A percentile compares a stretch with the other conserved stretches of the same genome.
phyloP scores from a whole-genome alignment of 2,888 invertebrate genomes.

The Eristalis arbustorum region DNA sequence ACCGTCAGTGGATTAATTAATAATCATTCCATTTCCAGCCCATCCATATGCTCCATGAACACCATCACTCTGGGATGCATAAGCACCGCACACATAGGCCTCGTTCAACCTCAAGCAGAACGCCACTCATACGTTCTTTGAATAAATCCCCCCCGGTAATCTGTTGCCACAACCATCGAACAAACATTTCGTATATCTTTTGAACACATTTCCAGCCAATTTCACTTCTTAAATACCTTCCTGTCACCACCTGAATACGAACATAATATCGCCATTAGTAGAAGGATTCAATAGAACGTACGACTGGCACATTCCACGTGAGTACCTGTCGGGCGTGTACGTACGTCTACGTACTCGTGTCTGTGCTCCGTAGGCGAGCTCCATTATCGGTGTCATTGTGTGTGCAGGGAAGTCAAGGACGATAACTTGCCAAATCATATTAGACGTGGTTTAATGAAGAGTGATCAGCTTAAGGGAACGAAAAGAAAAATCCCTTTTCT shows the following conservation, averaged over 20 bases:
- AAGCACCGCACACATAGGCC: background rate
- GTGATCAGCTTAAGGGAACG: background rate
- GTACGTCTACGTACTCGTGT: background rate
- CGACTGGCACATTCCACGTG: background rate
- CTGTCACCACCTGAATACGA: background rate
- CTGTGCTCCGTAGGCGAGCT: background rate
- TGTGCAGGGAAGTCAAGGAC: background rate
- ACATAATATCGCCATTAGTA: slow-evolving; percentile 3
- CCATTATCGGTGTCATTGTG: background rate
- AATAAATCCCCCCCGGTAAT: background rate
- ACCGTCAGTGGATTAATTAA: background rate
- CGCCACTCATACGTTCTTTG: background rate
- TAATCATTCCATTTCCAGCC: background rate
- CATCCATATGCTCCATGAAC: background rate
- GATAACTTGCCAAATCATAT: background rate
- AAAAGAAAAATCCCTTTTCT: background rate
- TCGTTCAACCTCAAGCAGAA: background rate
- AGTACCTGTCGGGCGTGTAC: background rate
- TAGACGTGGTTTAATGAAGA: background rate
- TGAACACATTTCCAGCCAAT: background rate
- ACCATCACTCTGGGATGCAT: background rate
- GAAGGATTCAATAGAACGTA: background rate
- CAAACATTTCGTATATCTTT: background rate
- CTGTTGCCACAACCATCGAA: background rate
- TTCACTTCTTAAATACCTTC: background rate